Evolutionary conservation across 2,113 vertebrate genomes (phyloP).

Genomic region (Corvus hawaiiensis): DNA sequence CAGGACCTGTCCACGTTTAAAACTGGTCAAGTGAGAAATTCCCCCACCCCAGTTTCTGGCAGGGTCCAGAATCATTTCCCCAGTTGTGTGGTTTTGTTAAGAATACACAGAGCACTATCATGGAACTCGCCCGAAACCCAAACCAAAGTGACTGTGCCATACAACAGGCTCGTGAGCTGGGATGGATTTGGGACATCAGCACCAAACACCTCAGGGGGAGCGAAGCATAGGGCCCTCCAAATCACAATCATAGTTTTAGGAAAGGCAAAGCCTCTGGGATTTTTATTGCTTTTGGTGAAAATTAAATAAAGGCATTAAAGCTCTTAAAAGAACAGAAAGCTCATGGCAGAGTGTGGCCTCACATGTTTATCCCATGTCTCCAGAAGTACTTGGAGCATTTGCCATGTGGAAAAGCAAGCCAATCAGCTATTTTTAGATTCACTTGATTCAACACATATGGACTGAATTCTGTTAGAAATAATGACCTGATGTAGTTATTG

Average conservation of each 20-base stretch:
- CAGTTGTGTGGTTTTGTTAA: neutral
- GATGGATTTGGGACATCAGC: neutral
- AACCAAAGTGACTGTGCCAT: neutral
- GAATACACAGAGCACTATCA: neutral
- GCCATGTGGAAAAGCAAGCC: neutral
- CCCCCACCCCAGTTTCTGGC: neutral
- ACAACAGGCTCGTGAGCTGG: neutral
- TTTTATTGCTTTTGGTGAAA: neutral
- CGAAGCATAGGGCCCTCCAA: neutral
- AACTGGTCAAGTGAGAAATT: neutral
- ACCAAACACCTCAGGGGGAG: neutral
- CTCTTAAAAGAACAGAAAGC: neutral
- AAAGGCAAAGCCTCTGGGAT: neutral
- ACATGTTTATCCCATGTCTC: neutral
- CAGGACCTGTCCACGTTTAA: neutral
- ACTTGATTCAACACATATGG: constrained; percentile 14
- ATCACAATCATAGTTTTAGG: neutral
- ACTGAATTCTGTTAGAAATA: neutral
- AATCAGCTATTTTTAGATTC: constrained; percentile 18
- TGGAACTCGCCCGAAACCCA: neutral
- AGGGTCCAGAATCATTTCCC: neutral
- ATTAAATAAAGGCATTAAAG: neutral
- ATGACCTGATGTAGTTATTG: constrained; percentile 44
- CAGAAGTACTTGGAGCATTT: neutral
- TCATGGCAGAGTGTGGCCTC: neutral